A percentile compares a stretch with the other conserved stretches of the same genome.
Evolutionary conservation across 2,797 vertebrate species (phyloP).

Genomic region (Sebastiscus albofasciatus): DNA sequence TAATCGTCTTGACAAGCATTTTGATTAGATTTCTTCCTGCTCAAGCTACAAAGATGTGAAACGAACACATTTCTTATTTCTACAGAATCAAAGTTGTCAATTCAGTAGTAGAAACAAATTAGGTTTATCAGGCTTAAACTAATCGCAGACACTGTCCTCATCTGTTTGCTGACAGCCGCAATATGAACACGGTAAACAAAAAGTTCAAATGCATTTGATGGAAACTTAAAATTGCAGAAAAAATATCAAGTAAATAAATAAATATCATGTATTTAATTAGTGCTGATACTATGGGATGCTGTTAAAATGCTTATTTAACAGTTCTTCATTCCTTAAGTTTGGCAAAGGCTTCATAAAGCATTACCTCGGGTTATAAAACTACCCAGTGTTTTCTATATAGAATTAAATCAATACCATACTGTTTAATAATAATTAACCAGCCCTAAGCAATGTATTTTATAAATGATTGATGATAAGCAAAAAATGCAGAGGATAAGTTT

Average conservation of each 20-base stretch:
- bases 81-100: background rate
- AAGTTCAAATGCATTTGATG: background rate
- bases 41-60: background rate
- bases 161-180: background rate
- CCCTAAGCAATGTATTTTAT: slow-evolving; percentile 41
- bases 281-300: slow-evolving; percentile 28
- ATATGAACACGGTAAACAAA: background rate
- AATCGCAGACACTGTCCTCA: background rate
- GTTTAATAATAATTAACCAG: slow-evolving; percentile 42
- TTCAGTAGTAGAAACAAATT: slow-evolving; percentile 4
- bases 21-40: slow-evolving; percentile 4
- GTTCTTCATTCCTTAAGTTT: slow-evolving; percentile 44
- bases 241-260: slow-evolving; percentile 37
- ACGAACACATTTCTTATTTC: background rate
- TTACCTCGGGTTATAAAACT: slow-evolving; percentile 36
- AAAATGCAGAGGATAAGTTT: background rate
- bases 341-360: slow-evolving; percentile 42
- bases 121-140: background rate
- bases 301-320: slow-evolving; percentile 58
- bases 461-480: slow-evolving; percentile 46
- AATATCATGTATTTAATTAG: slow-evolving; percentile 46
- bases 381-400: slow-evolving; percentile 27
- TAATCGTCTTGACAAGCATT: background rate
- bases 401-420: slow-evolving; percentile 45
- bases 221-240: background rate